Conservation (phyloP, 1,140 invertebrate genomes). For the Ganaspis sp. region DNA sequence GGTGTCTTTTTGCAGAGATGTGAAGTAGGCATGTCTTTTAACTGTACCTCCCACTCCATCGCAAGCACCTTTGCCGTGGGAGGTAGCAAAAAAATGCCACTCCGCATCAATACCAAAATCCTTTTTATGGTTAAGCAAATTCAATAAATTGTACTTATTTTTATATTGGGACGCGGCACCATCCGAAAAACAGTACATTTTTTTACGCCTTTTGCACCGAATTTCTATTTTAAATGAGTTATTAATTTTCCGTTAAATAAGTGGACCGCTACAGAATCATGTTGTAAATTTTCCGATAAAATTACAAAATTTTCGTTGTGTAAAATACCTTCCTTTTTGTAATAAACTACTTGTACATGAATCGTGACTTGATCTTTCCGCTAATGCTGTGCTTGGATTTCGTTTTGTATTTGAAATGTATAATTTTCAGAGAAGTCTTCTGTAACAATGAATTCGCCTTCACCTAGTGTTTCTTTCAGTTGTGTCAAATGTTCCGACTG, state of each 20-base stretch:
- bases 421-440: constrained; percentile 12
- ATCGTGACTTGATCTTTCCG: not conserved
- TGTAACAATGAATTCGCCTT: not conserved
- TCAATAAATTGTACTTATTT: not conserved
- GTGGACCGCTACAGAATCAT: not conserved
- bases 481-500: not conserved
- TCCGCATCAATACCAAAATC: too few relatives aligned
- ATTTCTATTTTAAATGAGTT: not conserved
- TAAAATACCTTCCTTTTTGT: not conserved
- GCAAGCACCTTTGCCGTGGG: not conserved
- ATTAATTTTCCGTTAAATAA: not conserved
- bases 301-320: not conserved
- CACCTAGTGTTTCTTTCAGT: not conserved
- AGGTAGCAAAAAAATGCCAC: not conserved
- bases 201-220: not conserved
- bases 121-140: too few relatives aligned
- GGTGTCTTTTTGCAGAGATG: too few relatives aligned
- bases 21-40: not conserved
- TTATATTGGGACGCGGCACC: not conserved
- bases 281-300: not conserved
- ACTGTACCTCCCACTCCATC: too few relatives aligned
- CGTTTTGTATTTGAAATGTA: not conserved
- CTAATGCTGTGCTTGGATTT: not conserved
- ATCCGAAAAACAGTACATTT: not conserved
- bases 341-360: not conserved